Evolutionary conservation across 2,113 vertebrate species (phyloP), one percentile per base, ranked within the genome.

Genomic region (Paradoxurus hermaphroditus): DNA sequence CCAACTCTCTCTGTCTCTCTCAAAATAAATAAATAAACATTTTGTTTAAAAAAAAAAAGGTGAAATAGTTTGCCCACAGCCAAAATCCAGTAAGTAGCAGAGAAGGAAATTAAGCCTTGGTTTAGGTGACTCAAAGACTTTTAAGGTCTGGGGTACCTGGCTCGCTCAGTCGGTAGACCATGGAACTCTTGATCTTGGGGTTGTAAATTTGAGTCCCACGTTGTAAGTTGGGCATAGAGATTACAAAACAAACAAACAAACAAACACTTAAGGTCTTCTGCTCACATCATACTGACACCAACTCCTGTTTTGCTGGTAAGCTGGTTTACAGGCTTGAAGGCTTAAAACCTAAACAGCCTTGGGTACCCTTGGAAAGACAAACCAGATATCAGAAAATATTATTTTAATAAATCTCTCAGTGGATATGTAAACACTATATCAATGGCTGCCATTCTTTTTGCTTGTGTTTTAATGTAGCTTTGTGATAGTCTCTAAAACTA

Each of bases 401-500:
- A 65, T 4, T 49, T 62, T 82, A 21, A 44, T 68, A 90, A 86
- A 70, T 34, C 41, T 29, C 18, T 90, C 53, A 29, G 1, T 81
- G 14, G 59, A 53, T 46, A 39, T 27, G 1, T 44, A 23, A 65
- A 91, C 73, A 79, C 51, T 67, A 3, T 36, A 29, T 81, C 36
- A 29, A 77, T 34, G 18, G 5, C 34, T 56, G 27, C 36, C 65
- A 73, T 91, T 78, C 41, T 78, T 70, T 91, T 36, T 73, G 31
- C 79, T 86, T n/a, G 16, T 29, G 73, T 95, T 95, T 95, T 79
- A 89, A 84, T 31, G 59, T 46, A 56, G 14, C 51, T 95, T 67
- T 79, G 67, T 29, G 67, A 82, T 63, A 59, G 49, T 79, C 62
- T 86, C 49, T n/a, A n/a, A n/a, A n/a, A n/a, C n/a, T n/a, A n/a